Base-by-base conservation (phyloP, 2,797 vertebrate species). In the Anguilla anguilla region DNA sequence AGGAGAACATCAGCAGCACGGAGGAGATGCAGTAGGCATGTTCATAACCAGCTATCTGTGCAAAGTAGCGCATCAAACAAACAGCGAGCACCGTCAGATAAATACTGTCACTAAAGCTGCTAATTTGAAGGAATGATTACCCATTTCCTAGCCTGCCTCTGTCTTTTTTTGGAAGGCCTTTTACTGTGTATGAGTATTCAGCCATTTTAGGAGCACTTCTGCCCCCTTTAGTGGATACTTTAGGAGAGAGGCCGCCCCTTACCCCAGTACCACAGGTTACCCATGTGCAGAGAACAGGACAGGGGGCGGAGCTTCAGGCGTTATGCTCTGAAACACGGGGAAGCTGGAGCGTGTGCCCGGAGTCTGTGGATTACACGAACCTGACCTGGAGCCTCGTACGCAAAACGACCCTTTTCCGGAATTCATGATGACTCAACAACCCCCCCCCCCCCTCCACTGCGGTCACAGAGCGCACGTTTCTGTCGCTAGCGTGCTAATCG, bases 221-320 rank as follows among this genome's bases (percentile, higher is more conserved):
- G 22, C 10, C 5, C 5, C 35, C 35, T 35, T 1, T 35, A 35
- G 35, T 35, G 35, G 35, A 35, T 35, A 35, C 35, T 35, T 89
- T 90, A 93, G 94, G 92, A 84, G 89, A 90, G 89, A 88, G 91
- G 84, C 53, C 90, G 69, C 87, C 11, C 89, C 89, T 88, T 69
- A 88, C 87, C 86, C 91, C 89, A 89, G 93, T 93, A 92, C 85
- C 67, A 35, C 87, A 88, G 89, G 15, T 19, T 35, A 43, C 43
- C 43, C 64, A 0, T 22, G 64, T 43, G 7, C 53, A n/a, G 15
- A 1, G 25, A 31, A 77, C 10, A 49, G 3, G 64, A 7, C 25
- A 2, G 61, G 86, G 86, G 57, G 59, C 6, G 49, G 81, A 0
- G 7, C 39, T 72, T 43, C 39, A 83, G n/a, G 57, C 19, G 35